Conservation (phyloP, 2,113 vertebrate species). For the Nothoprocta perdicaria region DNA sequence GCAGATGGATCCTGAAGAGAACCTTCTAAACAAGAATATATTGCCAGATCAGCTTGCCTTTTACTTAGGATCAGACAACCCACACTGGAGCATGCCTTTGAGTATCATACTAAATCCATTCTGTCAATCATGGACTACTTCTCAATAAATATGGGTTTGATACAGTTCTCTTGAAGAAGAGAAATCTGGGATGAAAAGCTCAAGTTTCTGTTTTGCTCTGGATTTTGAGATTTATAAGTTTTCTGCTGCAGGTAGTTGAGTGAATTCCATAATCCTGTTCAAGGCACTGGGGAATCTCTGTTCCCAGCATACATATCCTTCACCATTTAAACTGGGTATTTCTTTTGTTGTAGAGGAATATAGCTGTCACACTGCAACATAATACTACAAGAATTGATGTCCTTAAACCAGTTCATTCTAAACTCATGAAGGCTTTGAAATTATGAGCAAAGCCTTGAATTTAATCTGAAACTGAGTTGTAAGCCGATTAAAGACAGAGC, state of each 20-base stretch:
- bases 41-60: background rate
- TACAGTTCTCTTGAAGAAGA: background rate
- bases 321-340: background rate
- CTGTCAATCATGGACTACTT: background rate
- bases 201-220: background rate
- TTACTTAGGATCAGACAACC: background rate
- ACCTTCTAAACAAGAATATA: background rate
- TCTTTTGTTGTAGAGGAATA: background rate
- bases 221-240: background rate
- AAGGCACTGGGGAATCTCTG: background rate
- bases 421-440: background rate
- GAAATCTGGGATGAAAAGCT: background rate
- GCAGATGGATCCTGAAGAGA: background rate
- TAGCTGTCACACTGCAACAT: background rate
- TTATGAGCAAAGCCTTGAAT: background rate
- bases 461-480: background rate
- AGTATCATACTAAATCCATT: background rate
- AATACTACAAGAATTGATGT: background rate
- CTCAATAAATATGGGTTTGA: background rate
- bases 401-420: background rate
- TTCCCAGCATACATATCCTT: background rate
- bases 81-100: background rate
- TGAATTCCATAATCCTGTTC: background rate
- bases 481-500: background rate
- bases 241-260: background rate